Conservation (phyloP, 2,888 invertebrate genomes). For the Catocala fraxini region DNA sequence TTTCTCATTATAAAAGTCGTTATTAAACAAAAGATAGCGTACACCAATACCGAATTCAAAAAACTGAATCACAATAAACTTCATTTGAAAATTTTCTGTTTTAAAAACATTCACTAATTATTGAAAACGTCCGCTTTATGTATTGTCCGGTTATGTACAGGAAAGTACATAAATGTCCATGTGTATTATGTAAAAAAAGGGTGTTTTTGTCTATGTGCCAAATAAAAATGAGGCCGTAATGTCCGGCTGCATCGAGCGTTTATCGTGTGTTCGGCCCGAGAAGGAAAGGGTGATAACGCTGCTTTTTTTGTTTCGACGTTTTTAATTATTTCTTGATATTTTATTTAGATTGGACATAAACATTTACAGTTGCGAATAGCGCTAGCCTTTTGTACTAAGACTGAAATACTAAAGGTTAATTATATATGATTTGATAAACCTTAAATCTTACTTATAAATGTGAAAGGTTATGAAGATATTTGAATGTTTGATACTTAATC, state of each 20-base stretch:
- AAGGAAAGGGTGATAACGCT: conserved; percentile 57
- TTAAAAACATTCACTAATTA: conserved; percentile 85
- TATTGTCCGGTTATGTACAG: conserved; percentile 64
- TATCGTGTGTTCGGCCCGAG: conserved; percentile 66
- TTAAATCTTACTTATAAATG: no score
- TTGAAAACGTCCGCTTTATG: conserved; percentile 70
- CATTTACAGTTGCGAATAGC: background rate
- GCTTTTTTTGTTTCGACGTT: conserved; percentile 35
- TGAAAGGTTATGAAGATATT: no score
- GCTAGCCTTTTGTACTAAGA: background rate
- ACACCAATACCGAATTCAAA: conserved; percentile 71
- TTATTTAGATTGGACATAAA: background rate
- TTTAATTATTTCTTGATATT: conserved; percentile 13
- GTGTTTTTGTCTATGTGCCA: conserved; percentile 87
- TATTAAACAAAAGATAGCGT: conserved; percentile 38
- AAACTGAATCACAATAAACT: conserved; percentile 74
- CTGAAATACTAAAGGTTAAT: no score
- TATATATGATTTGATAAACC: no score
- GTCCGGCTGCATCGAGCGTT: conserved; percentile 81
- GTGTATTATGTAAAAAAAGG: conserved; percentile 79
- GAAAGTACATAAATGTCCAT: conserved; percentile 62
- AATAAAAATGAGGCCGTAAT: conserved; percentile 87
- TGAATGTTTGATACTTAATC: no score
- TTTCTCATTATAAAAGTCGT: conserved; percentile 34
- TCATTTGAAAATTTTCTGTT: conserved; percentile 83